Conservation (phyloP, 2,797 vertebrate species). For the Salarias fasciatus region DNA sequence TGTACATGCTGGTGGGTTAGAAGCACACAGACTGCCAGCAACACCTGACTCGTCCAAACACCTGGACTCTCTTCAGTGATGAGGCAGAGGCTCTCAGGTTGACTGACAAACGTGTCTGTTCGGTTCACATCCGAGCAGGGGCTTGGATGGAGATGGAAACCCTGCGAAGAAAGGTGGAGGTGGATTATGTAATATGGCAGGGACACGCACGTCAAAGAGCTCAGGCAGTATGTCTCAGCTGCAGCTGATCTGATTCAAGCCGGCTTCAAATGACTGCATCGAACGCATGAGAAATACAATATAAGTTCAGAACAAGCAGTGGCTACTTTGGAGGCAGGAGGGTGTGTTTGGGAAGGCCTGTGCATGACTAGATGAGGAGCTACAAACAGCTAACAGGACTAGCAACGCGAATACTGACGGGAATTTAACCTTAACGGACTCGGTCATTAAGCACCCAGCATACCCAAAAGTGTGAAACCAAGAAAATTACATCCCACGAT, state of each 20-base stretch:
- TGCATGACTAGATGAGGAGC: constrained; percentile 49
- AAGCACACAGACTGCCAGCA: constrained; percentile 73
- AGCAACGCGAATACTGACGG: constrained; percentile 8
- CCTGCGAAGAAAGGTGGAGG: constrained; percentile 73
- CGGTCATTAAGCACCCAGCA: too few species aligned
- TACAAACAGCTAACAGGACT: constrained; percentile 5
- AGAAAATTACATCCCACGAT: background rate
- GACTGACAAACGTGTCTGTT: constrained; percentile 44
- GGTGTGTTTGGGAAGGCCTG: constrained; percentile 75
- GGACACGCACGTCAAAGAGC: constrained; percentile 20
- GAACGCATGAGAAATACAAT: constrained; percentile 16
- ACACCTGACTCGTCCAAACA: constrained; percentile 62
- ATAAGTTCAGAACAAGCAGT: constrained; percentile 52
- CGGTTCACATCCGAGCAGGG: constrained; percentile 62
- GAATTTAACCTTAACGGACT: background rate
- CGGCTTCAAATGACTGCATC: background rate
- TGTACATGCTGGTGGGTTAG: constrained; percentile 84
- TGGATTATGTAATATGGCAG: constrained; percentile 72
- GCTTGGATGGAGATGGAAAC: constrained; percentile 46
- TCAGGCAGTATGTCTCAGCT: constrained; percentile 18
- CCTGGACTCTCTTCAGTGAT: constrained; percentile 36
- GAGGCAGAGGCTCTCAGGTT: constrained; percentile 46
- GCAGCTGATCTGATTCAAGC: constrained; percentile 14
- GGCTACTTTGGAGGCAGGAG: constrained; percentile 71
- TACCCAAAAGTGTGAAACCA: too few species aligned